phyloP scores from a whole-genome alignment of 92 coral and sea anemone genomes.

The Siderastrea siderea region DNA sequence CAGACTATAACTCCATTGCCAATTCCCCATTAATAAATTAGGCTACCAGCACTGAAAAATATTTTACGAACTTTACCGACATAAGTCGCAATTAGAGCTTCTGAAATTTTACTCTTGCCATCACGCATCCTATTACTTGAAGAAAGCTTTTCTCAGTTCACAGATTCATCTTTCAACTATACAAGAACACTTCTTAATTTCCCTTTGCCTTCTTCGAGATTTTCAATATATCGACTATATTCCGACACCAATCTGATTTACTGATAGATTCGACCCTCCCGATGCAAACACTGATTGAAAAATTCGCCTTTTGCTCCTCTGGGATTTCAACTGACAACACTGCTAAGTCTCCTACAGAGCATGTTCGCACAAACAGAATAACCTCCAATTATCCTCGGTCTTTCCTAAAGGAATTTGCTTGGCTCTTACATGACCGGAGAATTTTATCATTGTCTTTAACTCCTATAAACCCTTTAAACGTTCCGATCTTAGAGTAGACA shows the following conservation, averaged over 20 bases:
- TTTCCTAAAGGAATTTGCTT: no score
- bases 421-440: no score
- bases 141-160: no score
- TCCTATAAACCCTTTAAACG: no score
- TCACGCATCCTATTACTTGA: background rate
- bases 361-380: background rate
- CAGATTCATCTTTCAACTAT: background rate
- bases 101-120: no score
- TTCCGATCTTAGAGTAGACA: no score
- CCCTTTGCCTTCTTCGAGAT: background rate
- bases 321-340: background rate
- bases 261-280: background rate
- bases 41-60: background rate
- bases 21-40: background rate
- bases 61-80: background rate
- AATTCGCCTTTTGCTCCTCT: background rate
- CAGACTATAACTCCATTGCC: background rate
- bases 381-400: background rate
- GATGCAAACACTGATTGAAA: background rate
- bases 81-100: no score
- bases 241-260: background rate
- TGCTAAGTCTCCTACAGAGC: background rate
- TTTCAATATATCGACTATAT: background rate
- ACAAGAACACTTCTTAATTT: background rate
- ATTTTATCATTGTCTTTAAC: no score